Base-by-base conservation (phyloP, 2,113 vertebrate species). In the Ascaphus truei region DNA sequence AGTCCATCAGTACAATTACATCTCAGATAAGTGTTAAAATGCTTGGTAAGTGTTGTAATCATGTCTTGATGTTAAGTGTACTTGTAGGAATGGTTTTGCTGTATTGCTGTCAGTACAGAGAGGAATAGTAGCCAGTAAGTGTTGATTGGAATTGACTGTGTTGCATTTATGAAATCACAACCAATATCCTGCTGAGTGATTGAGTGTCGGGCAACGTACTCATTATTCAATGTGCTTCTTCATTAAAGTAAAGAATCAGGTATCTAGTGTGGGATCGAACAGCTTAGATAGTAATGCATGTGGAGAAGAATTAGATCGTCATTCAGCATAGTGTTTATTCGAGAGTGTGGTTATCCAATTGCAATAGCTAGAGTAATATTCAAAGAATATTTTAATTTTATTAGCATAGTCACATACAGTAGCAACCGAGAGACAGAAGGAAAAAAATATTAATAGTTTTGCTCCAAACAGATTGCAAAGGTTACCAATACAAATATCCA, bases 91-190 rank as follows among this genome's bases (percentile, higher is more conserved):
- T n/a, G 18, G 39, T 5, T 27, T 11, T 8, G 7, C n/a, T 13
- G n/a, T 31, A 16, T 7, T 18, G 50, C 34, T 53, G 47, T 39
- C 29, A 16, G 31, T 11, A 16, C 33, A 9, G 2, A 16, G 18
- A 12, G 37, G 36, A 27, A 27, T 20, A 16, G 3, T 39, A 43
- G 18, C 36, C 9, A n/a, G 2, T 9, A 18, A 13, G 11, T 25
- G 33, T 7, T 63, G 62, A 67, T 67, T 45, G 51, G 37, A 67
- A 23, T 39, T 31, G 34, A 20, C 36, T 53, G 48, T 26, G 27
- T 13, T 4, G 7, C n/a, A 18, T 33, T 22, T 50, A 27, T 23
- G 36, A 56, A 31, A 20, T 33, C 16, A 22, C 20, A 25, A 22
- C 26, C 18, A 39, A 31, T 56, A 7, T 23, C 63, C 50, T 25